phyloP scores from a whole-genome alignment of 2,113 vertebrate genomes.

The Microtus richardsoni region DNA sequence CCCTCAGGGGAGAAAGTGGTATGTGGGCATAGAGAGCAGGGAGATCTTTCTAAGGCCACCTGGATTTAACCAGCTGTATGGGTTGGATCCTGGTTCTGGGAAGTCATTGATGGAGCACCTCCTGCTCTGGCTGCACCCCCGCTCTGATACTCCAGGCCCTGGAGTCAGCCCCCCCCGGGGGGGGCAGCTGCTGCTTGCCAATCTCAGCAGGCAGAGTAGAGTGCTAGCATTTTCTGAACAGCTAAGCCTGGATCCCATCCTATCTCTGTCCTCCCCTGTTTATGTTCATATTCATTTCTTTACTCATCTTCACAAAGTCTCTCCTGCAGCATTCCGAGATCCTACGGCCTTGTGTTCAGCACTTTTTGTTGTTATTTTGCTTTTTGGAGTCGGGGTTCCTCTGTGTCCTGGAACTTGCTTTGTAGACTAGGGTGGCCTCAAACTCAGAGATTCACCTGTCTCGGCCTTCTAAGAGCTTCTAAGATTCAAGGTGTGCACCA shows the following conservation, averaged over 20 bases:
- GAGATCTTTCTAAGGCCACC: not conserved
- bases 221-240: not conserved
- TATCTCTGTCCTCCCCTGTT: not conserved
- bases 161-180: not conserved
- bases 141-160: not conserved
- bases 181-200: not conserved
- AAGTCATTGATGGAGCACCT: not conserved
- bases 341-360: not conserved
- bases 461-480: not conserved
- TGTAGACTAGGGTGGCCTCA: not conserved
- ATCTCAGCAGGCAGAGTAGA: not conserved
- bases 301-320: not conserved
- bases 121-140: not conserved
- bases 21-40: not conserved
- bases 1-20: not conserved
- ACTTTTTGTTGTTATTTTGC: not conserved
- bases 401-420: not conserved
- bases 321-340: not conserved
- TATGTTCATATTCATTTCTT: not conserved
- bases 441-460: not conserved
- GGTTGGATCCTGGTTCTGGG: not conserved
- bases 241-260: not conserved
- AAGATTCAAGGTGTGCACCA: not conserved
- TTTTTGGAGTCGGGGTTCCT: not conserved
- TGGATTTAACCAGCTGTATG: not conserved